A percentile compares a stretch with the other conserved stretches of the same genome.
Conservation (phyloP, 2,797 vertebrate genomes). For the Cyprinella venusta region DNA sequence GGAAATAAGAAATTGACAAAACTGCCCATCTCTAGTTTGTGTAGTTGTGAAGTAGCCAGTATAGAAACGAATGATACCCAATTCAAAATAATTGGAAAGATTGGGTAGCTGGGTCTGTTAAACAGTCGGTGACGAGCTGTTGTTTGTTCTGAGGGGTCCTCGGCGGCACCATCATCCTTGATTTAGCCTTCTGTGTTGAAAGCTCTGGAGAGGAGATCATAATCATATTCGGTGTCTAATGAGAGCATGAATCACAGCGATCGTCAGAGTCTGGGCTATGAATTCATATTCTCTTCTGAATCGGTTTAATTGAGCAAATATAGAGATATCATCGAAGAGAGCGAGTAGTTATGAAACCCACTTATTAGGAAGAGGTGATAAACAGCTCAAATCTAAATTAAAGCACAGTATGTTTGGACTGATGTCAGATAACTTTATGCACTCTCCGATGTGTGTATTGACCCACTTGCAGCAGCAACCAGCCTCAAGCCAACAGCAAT, state of each 20-base stretch:
- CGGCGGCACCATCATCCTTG: constrained; percentile 27
- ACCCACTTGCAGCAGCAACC: constrained; percentile 50
- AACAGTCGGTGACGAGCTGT: constrained; percentile 18
- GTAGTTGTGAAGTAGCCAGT: neutral
- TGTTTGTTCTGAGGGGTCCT: constrained; percentile 35
- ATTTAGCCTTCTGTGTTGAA: constrained; percentile 19
- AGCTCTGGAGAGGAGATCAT: constrained; percentile 28
- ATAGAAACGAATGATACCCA: neutral
- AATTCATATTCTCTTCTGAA: constrained; percentile 38
- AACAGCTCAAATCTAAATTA: constrained; percentile 8
- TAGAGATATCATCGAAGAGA: constrained; percentile 11
- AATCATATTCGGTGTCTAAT: constrained; percentile 43
- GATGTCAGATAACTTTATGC: constrained; percentile 34
- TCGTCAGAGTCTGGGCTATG: constrained; percentile 8
- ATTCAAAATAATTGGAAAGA: constrained; percentile 16
- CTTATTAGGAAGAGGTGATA: constrained; percentile 18
- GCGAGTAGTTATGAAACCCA: constrained; percentile 19
- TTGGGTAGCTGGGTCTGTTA: constrained; percentile 14
- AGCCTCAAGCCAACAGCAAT: constrained; percentile 19
- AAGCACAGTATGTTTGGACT: constrained; percentile 33
- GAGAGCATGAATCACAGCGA: constrained; percentile 41
- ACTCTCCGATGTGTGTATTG: constrained; percentile 40
- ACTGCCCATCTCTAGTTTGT: neutral
- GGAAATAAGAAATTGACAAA: too few relatives aligned
- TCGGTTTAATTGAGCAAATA: constrained; percentile 30